Evolutionary conservation across 2,888 invertebrate genomes (phyloP), one percentile per base, ranked within the genome.

Genomic region (Rhabditophanes sp.): DNA sequence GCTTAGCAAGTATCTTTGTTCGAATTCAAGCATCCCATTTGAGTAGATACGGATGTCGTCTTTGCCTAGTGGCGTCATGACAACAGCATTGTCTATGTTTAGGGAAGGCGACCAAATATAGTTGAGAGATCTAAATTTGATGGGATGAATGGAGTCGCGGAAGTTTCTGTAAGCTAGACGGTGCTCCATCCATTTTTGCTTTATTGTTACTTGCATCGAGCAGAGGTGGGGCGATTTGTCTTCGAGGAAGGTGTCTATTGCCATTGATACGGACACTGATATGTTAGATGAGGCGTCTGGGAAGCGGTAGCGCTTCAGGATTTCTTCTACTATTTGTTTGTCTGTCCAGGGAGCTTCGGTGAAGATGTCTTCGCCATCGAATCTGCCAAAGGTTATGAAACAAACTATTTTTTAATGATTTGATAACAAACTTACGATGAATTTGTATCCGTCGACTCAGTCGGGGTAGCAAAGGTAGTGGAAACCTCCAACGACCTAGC

Each of bases 211-310:
- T 14, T 35, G 27, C 8, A 45, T 21, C 11, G 35, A 34, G 28
- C 45, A 45, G 27, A 9, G 9, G 7, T 26, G 27, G 27, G 27
- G 9, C 11, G 27, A 11, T 26, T 23, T 7, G 11, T 25, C 23
- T 17, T 32, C 21, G 9, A 43, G 25, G 18, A 44, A 37, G 23
- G 30, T 26, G 20, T 44, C 49, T 20, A 44, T 22, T 3, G 21
- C 25, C 7, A 44, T 18, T 20, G 29, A 18, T 11, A 44, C 44
- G 2, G 40, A 48, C 1, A 44, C 48, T n/a, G 37, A 37, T 17
- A 44, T 44, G 35, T 44, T 44, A n/a, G 44, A 33, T 9, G 51
- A 46, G 8, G 44, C 25, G 20, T 42, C 43, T 49, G 46, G 47
- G 16, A 49, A 44, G 20, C 44, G 28, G 33, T 43, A 45, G 21